phyloP scores from a whole-genome alignment of 92 coral and sea anemone species.

The Anthopleura xanthogrammica region DNA sequence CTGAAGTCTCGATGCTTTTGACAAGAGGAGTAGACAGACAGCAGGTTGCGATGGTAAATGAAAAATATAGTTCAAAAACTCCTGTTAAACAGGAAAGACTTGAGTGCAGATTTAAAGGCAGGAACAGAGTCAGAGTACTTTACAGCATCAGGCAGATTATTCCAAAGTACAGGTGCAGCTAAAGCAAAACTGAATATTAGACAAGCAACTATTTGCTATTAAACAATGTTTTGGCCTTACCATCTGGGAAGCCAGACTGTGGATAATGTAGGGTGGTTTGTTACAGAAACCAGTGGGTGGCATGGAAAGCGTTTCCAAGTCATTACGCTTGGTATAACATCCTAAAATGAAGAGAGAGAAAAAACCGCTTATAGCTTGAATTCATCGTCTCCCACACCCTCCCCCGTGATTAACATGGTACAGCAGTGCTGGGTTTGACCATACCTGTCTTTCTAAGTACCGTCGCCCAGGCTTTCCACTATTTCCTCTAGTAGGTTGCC shows the following conservation, averaged over 20 bases:
- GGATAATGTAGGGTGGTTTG: slow-evolving; percentile 79
- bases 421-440: neutral
- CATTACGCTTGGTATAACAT: slow-evolving; percentile 97
- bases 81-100: no score
- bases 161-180: no score
- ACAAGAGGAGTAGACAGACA: no score
- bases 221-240: slow-evolving; percentile 29
- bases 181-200: no score
- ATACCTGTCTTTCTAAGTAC: slow-evolving; percentile 93
- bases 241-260: slow-evolving; percentile 97
- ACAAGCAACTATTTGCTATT: no score
- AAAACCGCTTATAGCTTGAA: neutral
- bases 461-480: slow-evolving; percentile 78
- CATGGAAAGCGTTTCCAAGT: slow-evolving; percentile 99
- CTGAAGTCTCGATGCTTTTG: neutral
- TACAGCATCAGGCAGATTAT: no score
- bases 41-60: neutral
- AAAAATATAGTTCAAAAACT: neutral
- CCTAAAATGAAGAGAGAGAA: slow-evolving; percentile 45
- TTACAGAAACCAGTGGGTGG: slow-evolving; percentile 84
- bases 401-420: no score
- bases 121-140: no score
- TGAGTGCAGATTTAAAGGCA: no score
- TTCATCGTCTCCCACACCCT: no score
- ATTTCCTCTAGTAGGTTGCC: slow-evolving; percentile 62